Percentiles rank a stretch among this genome's conserved stretches.
Conservation (phyloP, 92 coral and sea anemone species). For the Desmophyllum pertusum region DNA sequence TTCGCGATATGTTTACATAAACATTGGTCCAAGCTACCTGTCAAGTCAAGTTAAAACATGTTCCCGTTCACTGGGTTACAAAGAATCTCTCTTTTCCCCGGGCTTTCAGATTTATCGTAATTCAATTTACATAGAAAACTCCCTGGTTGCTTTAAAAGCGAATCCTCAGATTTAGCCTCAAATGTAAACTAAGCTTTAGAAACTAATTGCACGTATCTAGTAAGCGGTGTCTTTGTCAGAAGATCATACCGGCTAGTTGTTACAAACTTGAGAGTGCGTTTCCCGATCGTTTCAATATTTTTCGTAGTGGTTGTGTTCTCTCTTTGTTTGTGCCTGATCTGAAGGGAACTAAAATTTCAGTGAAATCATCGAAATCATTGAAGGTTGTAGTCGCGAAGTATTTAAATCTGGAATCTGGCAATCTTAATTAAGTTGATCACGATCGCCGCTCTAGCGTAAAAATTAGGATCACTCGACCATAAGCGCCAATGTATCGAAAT, state of each 20-base stretch:
- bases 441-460: not conserved
- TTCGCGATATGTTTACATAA: not conserved
- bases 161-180: not conserved
- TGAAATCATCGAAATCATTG: no score
- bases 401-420: not conserved
- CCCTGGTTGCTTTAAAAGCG: not conserved
- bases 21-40: slow-evolving; percentile 17
- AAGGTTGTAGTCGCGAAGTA: no score
- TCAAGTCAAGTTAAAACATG: not conserved
- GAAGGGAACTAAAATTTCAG: no score
- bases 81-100: not conserved
- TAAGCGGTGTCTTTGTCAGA: not conserved
- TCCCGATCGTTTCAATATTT: not conserved
- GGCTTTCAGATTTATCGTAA: not conserved
- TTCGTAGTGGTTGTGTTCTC: not conserved
- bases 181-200: not conserved
- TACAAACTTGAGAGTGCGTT: not conserved
- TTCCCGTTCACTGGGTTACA: not conserved
- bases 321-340: not conserved
- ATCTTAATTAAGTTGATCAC: not conserved
- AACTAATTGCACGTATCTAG: not conserved
- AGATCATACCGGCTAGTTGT: not conserved
- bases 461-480: not conserved
- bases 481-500: not conserved
- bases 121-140: not conserved